These are phyloP conservation scores for Pycnonotus jocosus DNA, from an alignment of 2,113 vertebrate species.

Conservation along the genomic window DNA sequence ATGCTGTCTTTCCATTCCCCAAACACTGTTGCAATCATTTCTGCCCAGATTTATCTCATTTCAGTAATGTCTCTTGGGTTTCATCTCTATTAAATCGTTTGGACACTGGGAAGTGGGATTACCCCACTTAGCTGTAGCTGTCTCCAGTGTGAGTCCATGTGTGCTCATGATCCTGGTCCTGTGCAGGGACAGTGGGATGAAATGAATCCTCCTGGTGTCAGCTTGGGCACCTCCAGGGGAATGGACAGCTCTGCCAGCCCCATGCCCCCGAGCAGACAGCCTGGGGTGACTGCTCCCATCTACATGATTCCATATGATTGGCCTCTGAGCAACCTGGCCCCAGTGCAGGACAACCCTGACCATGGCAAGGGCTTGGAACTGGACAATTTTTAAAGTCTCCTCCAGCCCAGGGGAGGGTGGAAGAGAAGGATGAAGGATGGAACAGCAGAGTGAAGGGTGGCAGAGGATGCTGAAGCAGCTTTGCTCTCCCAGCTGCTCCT, in stretches of 20 bases:
- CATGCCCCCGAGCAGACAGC: not conserved
- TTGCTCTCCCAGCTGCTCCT: not conserved
- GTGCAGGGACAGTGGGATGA: not conserved
- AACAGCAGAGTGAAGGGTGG: not conserved
- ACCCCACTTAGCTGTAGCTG: not conserved
- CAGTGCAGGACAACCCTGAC: not conserved
- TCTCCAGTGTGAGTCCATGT: not conserved
- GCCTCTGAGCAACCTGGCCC: not conserved
- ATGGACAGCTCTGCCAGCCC: not conserved
- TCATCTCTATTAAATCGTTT: not conserved
- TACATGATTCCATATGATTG: fast-evolving
- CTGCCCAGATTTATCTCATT: conserved; percentile 30
- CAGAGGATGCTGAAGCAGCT: not conserved
- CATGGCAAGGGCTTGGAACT: not conserved
- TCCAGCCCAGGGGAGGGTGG: not conserved
- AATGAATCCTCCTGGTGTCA: not conserved
- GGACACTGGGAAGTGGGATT: conserved; percentile 4
- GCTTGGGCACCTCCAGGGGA: not conserved
- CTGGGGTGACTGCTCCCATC: not conserved
- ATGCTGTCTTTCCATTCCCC: not conserved
- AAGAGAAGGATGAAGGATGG: not conserved
- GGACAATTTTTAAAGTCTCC: not conserved
- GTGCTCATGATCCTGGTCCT: not conserved
- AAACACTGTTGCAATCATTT: not conserved
- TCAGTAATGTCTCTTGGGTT: not conserved